A percentile compares a stretch with the other conserved stretches of the same genome.
Evolutionary conservation across 2,113 vertebrate genomes (phyloP).

Genomic region (human (Homo sapiens)): DNA sequence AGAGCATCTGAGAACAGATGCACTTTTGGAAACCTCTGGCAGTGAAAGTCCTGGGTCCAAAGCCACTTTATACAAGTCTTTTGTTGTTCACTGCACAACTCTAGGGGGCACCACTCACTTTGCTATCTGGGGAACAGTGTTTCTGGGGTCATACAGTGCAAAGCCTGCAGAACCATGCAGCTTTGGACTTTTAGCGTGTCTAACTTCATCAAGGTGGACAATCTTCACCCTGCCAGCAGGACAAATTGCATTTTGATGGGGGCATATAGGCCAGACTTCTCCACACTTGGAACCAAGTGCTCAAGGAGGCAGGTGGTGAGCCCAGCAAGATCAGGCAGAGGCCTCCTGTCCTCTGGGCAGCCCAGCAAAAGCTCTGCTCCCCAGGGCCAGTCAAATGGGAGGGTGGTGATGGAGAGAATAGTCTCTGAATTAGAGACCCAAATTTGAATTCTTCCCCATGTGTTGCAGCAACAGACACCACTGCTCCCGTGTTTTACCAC

Average conservation of each 20-base stretch:
- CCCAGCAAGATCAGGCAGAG: too few species aligned
- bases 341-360: accelerated
- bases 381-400: background rate
- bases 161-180: background rate
- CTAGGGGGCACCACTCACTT: background rate
- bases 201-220: background rate
- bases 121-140: background rate
- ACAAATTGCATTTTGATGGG: background rate
- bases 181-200: background rate
- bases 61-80: too few species aligned
- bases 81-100: background rate
- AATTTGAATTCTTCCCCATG: background rate
- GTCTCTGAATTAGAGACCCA: background rate
- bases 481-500: accelerated
- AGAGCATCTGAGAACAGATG: background rate
- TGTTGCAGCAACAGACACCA: background rate
- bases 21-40: background rate
- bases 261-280: background rate
- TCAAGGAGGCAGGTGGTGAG: background rate
- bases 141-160: too few species aligned
- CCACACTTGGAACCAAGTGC: background rate
- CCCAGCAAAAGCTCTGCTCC: background rate
- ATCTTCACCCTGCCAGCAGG: background rate
- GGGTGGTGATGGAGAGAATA: background rate
- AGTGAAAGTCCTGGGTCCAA: background rate